phyloP scores from a whole-genome alignment of 2,888 invertebrate species.

The Platycnemis pennipes region DNA sequence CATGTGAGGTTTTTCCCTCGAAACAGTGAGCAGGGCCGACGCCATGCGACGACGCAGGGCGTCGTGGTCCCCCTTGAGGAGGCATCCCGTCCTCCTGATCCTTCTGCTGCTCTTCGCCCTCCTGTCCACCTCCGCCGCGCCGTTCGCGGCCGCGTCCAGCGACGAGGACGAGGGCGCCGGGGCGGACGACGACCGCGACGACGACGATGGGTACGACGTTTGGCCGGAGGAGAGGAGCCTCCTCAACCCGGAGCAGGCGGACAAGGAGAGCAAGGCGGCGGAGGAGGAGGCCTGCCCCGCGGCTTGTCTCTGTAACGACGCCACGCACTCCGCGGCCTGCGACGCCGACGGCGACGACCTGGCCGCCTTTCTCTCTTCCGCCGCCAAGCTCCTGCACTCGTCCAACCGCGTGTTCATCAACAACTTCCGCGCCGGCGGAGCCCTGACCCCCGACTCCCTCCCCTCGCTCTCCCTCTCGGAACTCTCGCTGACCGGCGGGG shows the following conservation, averaged over 20 bases:
- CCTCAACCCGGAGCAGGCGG: conserved; percentile 53
- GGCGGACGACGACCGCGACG: conserved; percentile 2
- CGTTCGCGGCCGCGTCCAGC: conserved; percentile 24
- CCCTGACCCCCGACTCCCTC: conserved; percentile 50
- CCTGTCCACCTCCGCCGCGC: conserved; percentile 1
- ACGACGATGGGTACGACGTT: conserved; percentile 57
- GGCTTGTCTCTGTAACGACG: conserved; percentile 58
- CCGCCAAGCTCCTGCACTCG: conserved; percentile 30
- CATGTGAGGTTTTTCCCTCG: background rate
- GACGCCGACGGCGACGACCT: conserved; percentile 62
- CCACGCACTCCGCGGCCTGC: conserved; percentile 47
- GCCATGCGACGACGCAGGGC: conserved; percentile 61
- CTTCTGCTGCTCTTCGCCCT: conserved; percentile 23
- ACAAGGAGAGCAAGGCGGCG: background rate
- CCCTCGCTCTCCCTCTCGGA: conserved; percentile 46
- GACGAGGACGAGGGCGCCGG: conserved; percentile 18
- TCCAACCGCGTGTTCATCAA: conserved; percentile 62
- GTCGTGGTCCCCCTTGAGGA: conserved; percentile 51
- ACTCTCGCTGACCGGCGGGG: conserved; percentile 50
- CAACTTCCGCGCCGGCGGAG: conserved; percentile 61
- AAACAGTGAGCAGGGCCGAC: conserved; percentile 6
- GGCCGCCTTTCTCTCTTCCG: conserved; percentile 51
- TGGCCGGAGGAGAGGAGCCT: conserved; percentile 58
- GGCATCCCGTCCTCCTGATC: conserved; percentile 4
- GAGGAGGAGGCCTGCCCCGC: conserved; percentile 56